Conservation (phyloP, 2,113 vertebrate genomes). For the Catharus minimus region DNA sequence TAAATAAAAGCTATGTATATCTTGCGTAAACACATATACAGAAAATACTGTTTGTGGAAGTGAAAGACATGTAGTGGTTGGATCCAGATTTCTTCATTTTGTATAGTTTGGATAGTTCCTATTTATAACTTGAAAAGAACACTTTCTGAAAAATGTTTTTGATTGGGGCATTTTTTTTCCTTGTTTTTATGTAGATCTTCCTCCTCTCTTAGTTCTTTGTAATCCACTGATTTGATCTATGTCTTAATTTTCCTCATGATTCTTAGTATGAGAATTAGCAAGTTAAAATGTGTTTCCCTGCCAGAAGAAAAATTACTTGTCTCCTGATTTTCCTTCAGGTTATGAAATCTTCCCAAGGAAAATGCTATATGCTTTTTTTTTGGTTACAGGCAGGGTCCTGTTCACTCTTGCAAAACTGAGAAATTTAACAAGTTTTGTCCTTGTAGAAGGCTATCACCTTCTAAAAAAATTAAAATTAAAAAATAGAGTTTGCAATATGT, state of each 20-base stretch:
- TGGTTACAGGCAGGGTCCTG: not conserved
- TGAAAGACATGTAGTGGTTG: not conserved
- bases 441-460: not conserved
- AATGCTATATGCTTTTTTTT: not conserved
- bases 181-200: not conserved
- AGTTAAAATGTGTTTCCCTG: not conserved
- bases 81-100: not conserved
- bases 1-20: not conserved
- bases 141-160: not conserved
- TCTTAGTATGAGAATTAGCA: slow-evolving; percentile 24
- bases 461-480: not conserved
- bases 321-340: not conserved
- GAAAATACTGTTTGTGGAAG: not conserved
- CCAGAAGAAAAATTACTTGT: not conserved
- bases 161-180: not conserved
- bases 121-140: not conserved
- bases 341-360: not conserved
- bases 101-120: not conserved
- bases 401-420: not conserved
- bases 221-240: not conserved
- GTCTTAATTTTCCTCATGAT: not conserved
- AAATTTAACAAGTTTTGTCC: not conserved
- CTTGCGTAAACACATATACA: not conserved
- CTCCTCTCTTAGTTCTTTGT: slow-evolving; percentile 1
- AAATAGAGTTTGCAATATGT: not conserved